phyloP scores from a whole-genome alignment of 2,888 invertebrate species.

The Escarpia spicata region DNA sequence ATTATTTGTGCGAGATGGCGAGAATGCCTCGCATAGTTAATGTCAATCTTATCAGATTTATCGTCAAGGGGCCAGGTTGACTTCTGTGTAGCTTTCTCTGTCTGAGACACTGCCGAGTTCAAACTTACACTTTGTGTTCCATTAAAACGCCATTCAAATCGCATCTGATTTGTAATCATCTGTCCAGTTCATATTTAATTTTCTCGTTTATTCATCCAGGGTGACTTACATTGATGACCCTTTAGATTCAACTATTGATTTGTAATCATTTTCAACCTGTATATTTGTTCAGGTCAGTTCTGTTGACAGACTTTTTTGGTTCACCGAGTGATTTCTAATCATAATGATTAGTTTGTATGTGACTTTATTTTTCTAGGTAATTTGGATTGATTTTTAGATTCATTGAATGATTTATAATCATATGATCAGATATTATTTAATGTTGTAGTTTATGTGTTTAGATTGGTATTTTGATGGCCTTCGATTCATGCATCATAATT shows the following conservation, averaged over 20 bases:
- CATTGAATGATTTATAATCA: background rate
- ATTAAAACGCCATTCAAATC: constrained; percentile 1
- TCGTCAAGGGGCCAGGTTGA: background rate
- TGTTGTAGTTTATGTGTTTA: background rate
- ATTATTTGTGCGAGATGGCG: background rate
- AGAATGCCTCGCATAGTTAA: background rate
- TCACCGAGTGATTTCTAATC: too few species aligned
- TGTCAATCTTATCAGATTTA: background rate
- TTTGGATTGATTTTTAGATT: background rate
- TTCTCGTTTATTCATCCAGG: background rate
- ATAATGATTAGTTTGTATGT: background rate
- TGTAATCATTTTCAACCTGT: background rate
- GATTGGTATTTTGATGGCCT: background rate
- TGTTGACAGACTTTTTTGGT: background rate
- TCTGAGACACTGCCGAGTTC: background rate
- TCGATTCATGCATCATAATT: background rate
- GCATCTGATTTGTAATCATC: background rate
- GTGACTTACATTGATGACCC: background rate
- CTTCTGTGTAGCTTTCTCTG: background rate
- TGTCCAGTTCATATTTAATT: background rate
- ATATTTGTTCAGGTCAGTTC: background rate
- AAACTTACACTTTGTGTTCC: background rate
- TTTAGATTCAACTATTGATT: background rate
- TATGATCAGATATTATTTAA: background rate
- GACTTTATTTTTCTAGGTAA: background rate